A percentile compares a stretch with the other conserved stretches of the same genome.
Conservation (phyloP, 1,140 invertebrate species). For the Heliconius hewitsoni region DNA sequence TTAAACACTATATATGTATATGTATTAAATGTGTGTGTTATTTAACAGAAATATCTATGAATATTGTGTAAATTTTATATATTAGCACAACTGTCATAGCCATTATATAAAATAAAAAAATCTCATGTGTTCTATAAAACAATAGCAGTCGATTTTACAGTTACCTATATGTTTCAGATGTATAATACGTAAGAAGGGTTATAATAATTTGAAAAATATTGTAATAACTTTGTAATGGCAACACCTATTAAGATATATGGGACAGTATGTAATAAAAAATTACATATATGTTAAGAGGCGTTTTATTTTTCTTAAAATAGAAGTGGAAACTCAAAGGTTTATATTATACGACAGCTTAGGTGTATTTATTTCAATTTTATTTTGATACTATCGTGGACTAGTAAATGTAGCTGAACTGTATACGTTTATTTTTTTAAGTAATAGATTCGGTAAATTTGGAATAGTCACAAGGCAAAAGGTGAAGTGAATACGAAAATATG, state of each 20-base stretch:
- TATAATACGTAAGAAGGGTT: slow-evolving; percentile 35
- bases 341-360: no score
- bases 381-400: no score
- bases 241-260: slow-evolving; percentile 49
- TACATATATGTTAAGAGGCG: slow-evolving; percentile 54
- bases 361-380: no score
- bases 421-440: no score
- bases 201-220: slow-evolving; percentile 36
- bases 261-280: slow-evolving; percentile 66
- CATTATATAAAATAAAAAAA: background rate
- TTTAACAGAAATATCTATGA: no score
- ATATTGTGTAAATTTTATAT: background rate
- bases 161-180: background rate
- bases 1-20: background rate
- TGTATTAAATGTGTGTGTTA: no score
- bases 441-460: no score
- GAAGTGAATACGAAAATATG: no score
- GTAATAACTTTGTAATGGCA: slow-evolving; percentile 36
- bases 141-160: background rate
- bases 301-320: slow-evolving; percentile 32
- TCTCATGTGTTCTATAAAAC: slow-evolving; percentile 3
- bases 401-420: no score
- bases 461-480: no score
- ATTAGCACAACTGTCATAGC: background rate
- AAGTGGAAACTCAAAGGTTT: no score